Conservation (phyloP, 1,140 invertebrate species). For the Conus ventricosus region DNA sequence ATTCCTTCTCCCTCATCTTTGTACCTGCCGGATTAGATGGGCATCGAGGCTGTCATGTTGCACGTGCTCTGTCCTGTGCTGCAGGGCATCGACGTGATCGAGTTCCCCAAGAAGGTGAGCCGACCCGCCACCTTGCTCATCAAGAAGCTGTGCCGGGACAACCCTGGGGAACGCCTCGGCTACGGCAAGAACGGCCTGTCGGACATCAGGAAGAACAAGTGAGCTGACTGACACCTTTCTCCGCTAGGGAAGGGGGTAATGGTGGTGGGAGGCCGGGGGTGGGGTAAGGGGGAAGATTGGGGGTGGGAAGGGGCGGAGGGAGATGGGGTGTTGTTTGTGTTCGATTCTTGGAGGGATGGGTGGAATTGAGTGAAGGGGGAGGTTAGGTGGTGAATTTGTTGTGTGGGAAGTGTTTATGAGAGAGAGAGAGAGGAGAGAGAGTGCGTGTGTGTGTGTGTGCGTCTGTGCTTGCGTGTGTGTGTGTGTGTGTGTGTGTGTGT, state of each 20-base stretch:
- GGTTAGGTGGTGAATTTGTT: too few relatives aligned
- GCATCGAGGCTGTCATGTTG: neutral
- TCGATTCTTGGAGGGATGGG: neutral
- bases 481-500: too few relatives aligned
- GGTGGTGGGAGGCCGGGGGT: too few relatives aligned
- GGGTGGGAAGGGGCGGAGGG: too few relatives aligned
- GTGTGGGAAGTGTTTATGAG: too few relatives aligned
- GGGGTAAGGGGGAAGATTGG: too few relatives aligned
- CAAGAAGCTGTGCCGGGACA: constrained; percentile 74
- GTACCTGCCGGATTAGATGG: neutral
- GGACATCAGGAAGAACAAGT: constrained; percentile 75
- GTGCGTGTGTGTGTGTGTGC: too few relatives aligned
- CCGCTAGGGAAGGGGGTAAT: neutral
- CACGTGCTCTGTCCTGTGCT: neutral
- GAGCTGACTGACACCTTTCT: constrained; percentile 38
- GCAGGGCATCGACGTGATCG: constrained; percentile 93
- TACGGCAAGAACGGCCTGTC: constrained; percentile 72
- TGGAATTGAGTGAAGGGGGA: neutral
- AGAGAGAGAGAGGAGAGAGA: neutral
- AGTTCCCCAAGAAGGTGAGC: constrained; percentile 73
- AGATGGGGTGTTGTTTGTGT: too few relatives aligned
- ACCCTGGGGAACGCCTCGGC: constrained; percentile 72
- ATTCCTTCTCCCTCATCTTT: neutral
- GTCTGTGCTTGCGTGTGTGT: too few relatives aligned
- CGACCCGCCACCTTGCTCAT: constrained; percentile 73